Evolutionary conservation across 2,113 vertebrate genomes (phyloP).

Genomic region (Indicator maculatus): DNA sequence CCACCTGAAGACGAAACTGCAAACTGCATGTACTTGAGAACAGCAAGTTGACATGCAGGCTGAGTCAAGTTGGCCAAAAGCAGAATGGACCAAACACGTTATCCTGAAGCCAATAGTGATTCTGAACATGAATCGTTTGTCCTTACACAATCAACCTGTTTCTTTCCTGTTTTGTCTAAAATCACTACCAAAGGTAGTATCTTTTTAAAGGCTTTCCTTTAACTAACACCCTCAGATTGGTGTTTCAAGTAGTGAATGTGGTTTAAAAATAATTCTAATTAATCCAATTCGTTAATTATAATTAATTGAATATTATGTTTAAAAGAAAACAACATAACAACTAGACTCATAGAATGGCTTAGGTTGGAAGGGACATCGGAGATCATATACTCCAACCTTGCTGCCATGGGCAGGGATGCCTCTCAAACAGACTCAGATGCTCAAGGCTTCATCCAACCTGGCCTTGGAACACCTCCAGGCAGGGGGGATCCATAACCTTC

Average conservation of each 20-base stretch:
- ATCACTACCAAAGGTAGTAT: not conserved
- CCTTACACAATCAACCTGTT: not conserved
- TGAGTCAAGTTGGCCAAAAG: not conserved
- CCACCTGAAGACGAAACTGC: slow-evolving; percentile 33
- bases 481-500: no score
- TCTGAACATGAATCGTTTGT: not conserved
- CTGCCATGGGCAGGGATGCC: no score
- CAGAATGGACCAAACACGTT: not conserved
- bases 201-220: not conserved
- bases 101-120: not conserved
- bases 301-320: no score
- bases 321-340: not conserved
- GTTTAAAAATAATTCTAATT: not conserved
- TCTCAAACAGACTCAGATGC: no score
- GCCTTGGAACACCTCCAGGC: no score
- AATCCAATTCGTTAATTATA: no score
- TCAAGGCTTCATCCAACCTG: no score
- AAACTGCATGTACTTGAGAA: not conserved
- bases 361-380: no score
- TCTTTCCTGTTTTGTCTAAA: not conserved
- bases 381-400: no score
- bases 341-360: no score
- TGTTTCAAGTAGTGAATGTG: not conserved
- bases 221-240: rapidly evolving
- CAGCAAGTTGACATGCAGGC: not conserved